Conservation (phyloP, 1,140 invertebrate genomes). For the Lepidotrigona ventralis region DNA sequence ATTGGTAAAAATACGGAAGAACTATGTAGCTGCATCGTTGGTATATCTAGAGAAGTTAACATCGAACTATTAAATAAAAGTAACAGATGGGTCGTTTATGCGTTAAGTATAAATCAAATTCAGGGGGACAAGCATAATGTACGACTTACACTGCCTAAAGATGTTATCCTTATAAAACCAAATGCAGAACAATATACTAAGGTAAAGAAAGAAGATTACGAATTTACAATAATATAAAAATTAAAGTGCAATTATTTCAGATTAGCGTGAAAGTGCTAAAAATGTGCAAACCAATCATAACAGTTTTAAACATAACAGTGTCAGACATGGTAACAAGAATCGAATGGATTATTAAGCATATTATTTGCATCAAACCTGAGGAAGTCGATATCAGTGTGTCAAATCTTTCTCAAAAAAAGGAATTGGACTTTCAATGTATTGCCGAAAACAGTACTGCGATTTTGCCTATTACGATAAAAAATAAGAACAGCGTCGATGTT, state of each 20-base stretch:
- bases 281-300: constrained; percentile 69
- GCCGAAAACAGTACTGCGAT: constrained; percentile 58
- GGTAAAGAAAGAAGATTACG: constrained; percentile 54
- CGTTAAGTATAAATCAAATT: constrained; percentile 63
- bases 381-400: constrained; percentile 67
- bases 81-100: constrained; percentile 73
- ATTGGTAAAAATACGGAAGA: constrained; percentile 69
- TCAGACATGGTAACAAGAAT: constrained; percentile 73
- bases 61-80: constrained; percentile 73
- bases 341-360: constrained; percentile 70
- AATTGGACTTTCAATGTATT: constrained; percentile 67
- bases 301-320: constrained; percentile 65
- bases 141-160: constrained; percentile 64
- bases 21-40: constrained; percentile 71
- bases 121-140: constrained; percentile 72
- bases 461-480: constrained; percentile 69
- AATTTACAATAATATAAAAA: constrained; percentile 2
- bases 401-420: constrained; percentile 53
- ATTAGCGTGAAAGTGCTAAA: constrained; percentile 71
- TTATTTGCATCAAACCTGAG: constrained; percentile 75
- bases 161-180: constrained; percentile 71
- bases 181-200: constrained; percentile 66
- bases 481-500: constrained; percentile 72
- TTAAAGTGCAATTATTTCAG: constrained; percentile 55
- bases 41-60: constrained; percentile 65